Conservation (phyloP, 35 echinoderm and acorn worm species). For the Hemicentrotus pulcherrimus region DNA sequence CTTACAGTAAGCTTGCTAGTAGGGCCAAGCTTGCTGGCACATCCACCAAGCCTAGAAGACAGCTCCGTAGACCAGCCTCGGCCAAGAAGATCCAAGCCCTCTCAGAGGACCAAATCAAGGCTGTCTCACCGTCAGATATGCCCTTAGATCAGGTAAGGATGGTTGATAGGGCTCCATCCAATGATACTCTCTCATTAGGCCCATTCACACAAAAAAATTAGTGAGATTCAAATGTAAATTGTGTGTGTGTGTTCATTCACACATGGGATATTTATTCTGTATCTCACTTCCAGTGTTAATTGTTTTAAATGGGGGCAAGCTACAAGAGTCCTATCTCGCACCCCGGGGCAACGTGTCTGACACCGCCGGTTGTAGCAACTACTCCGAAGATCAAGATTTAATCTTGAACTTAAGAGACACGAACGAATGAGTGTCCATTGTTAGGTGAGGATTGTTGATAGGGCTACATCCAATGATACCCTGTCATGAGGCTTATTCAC, state of each 20-base stretch:
- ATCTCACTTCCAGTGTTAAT: too few species aligned
- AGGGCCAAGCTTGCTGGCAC: constrained; percentile 40
- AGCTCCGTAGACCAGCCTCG: constrained; percentile 65
- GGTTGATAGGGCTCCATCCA: not conserved
- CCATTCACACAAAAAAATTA: too few species aligned
- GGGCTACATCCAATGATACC: too few species aligned
- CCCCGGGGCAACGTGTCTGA: too few species aligned
- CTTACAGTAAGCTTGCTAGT: constrained; percentile 59
- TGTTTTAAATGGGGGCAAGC: not conserved
- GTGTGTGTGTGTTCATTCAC: not conserved
- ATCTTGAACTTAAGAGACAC: too few species aligned
- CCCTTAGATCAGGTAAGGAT: constrained; percentile 63
- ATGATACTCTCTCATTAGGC: not conserved
- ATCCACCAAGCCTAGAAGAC: constrained; percentile 44
- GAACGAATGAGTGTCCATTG: too few species aligned
- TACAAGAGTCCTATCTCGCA: too few species aligned
- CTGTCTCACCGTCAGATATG: constrained; percentile 44
- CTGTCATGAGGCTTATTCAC: too few species aligned
- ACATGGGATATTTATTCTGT: not conserved
- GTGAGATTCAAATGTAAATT: too few species aligned
- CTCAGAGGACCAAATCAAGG: constrained; percentile 57
- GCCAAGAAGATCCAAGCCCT: constrained; percentile 73
- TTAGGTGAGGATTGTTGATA: too few species aligned
- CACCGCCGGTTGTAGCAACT: too few species aligned
- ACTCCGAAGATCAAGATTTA: too few species aligned